Evolutionary conservation across 2,888 invertebrate genomes (phyloP), one percentile per base, ranked within the genome.

Genomic region (Heliconius sara): DNA sequence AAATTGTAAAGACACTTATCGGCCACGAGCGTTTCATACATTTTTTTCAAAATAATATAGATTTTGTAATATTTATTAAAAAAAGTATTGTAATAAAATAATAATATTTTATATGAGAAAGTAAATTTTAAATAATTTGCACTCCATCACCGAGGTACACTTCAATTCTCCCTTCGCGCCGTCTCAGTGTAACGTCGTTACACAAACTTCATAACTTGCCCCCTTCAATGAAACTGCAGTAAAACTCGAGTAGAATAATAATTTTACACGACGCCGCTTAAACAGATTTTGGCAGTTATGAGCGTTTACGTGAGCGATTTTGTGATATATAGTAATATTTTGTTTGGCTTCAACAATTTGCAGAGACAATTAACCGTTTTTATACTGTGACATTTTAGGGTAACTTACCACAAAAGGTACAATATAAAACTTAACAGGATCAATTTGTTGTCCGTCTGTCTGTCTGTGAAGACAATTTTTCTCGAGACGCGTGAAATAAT

Each of bases 151-250:
- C 34, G 34, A 30, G 57, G 73, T 57, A 66, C 57, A 27, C 78
- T 57, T 73, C 73, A 72, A 66, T 78, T 67, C 66, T 60, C 30
- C 43, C 43, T 77, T 30, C 43, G 25, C 66, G 34, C 63, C 63
- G 73, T 79, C 70, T 75, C 68, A 52, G 68, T 16, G 22, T 74
- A 74, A 78, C 39, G 57, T 47, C 52, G 78, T 78, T 60, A 78
- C 57, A 60, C 10, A 78, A 74, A 73, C 78, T 74, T 78, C 68
- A 78, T 68, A 78, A 75, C 52, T 79, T 67, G 43, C 43, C 72
- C 57, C 73, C 39, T 78, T 67, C 71, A 67, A 78, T 78, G 78
- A 66, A 78, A 73, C 66, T 78, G 72, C 66, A 78, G 78, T 73
- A 73, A 78, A 73, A 73, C 66, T 78, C 66, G 12, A 52, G 52